These are phyloP conservation scores for Asobara japonica DNA, from an alignment of 1,140 invertebrate genomes.

Conservation along the genomic window DNA sequence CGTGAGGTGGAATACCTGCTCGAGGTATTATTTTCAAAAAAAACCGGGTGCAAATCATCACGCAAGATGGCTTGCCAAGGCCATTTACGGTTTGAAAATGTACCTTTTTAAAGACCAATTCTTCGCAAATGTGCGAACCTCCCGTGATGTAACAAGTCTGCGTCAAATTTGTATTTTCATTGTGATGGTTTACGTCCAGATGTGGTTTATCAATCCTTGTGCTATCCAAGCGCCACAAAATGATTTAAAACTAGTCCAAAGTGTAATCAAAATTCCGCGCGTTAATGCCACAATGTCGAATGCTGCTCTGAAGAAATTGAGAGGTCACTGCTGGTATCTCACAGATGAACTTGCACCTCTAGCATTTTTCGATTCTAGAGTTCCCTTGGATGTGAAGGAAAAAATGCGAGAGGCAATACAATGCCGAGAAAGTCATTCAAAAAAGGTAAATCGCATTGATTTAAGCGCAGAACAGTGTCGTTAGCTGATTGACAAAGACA, in stretches of 20 bases:
- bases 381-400: constrained; percentile 36
- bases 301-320: constrained; percentile 38
- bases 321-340: constrained; percentile 49
- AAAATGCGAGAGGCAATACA: too few species aligned
- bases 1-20: too few species aligned
- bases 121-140: constrained; percentile 7
- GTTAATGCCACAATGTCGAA: constrained; percentile 36
- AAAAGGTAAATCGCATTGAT: too few species aligned
- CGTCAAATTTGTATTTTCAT: constrained; percentile 36
- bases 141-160: background rate
- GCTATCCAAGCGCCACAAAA: constrained; percentile 25
- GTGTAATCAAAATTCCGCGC: constrained; percentile 27
- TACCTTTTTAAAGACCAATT: too few species aligned
- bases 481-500: too few species aligned
- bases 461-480: too few species aligned
- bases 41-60: too few species aligned
- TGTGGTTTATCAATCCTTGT: constrained; percentile 30
- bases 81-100: too few species aligned
- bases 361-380: constrained; percentile 45
- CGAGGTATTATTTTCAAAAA: too few species aligned
- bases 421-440: too few species aligned
- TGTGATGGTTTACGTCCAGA: constrained; percentile 26
- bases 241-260: constrained; percentile 29
- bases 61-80: too few species aligned
- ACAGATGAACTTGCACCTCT: constrained; percentile 39